Evolutionary conservation across 2,113 vertebrate genomes (phyloP).

Genomic region (Brachypteracias leptosomus): DNA sequence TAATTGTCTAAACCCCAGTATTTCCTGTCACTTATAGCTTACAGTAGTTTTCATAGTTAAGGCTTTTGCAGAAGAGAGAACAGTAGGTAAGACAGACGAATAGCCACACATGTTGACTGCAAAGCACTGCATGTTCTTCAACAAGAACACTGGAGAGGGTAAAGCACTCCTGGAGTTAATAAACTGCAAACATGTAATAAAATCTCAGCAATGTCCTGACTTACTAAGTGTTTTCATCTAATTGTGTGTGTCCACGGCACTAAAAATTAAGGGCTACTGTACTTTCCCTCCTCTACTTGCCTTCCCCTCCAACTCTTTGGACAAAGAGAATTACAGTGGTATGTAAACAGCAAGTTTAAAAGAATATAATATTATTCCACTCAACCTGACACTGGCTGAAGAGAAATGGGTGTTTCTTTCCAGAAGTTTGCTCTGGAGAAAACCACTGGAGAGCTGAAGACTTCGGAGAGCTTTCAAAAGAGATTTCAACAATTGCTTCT

Average conservation of each 20-base stretch:
- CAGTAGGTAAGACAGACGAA: neutral
- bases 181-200: neutral
- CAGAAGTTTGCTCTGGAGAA: constrained; percentile 90
- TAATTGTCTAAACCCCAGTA: neutral
- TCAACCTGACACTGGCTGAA: constrained; percentile 96
- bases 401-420: constrained; percentile 90
- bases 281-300: neutral
- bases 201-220: neutral
- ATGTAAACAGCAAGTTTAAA: neutral
- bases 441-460: constrained; percentile 95
- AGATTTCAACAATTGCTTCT: constrained; percentile 88
- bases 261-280: neutral
- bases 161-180: neutral
- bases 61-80: neutral
- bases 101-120: neutral
- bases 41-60: neutral
- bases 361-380: neutral
- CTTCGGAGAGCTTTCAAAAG: constrained; percentile 89
- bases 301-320: neutral
- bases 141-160: neutral
- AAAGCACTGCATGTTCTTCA: neutral
- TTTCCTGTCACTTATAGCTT: neutral
- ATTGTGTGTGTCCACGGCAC: too few relatives aligned
- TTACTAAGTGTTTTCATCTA: neutral
- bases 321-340: neutral